These are phyloP conservation scores for Orthosia cruda DNA, from an alignment of 2,888 invertebrate genomes.

Conservation along the genomic window DNA sequence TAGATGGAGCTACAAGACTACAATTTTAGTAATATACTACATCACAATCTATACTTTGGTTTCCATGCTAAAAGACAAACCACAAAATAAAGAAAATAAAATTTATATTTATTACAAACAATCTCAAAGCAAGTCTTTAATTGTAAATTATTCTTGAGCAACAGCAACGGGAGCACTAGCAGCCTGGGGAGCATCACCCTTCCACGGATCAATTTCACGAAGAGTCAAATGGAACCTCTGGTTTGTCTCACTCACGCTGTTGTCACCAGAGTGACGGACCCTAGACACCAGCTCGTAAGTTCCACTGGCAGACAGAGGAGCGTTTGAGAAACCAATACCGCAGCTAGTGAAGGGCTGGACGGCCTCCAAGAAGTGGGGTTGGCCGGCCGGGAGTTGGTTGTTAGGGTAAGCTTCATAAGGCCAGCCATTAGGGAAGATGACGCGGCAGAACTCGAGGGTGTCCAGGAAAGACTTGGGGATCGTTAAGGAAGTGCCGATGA, in stretches of 20 bases:
- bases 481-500: slow-evolving; percentile 35
- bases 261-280: slow-evolving; percentile 40
- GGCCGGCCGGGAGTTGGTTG: slow-evolving; percentile 44
- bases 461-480: slow-evolving; percentile 56
- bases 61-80: neutral
- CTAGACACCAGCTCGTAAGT: slow-evolving; percentile 53
- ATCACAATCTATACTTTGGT: neutral
- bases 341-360: slow-evolving; percentile 53
- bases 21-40: neutral
- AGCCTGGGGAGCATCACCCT: neutral
- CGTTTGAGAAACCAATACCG: slow-evolving; percentile 40
- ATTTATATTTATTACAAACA: neutral
- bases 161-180: neutral
- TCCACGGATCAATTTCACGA: slow-evolving; percentile 2
- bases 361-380: slow-evolving; percentile 28
- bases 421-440: slow-evolving; percentile 50
- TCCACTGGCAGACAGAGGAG: slow-evolving; percentile 42
- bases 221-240: slow-evolving; percentile 55
- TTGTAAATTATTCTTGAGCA: neutral
- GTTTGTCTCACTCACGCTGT: slow-evolving; percentile 35
- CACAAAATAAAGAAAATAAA: neutral
- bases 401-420: slow-evolving; percentile 51
- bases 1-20: too few species aligned
- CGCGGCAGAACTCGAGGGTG: slow-evolving; percentile 39
- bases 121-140: neutral